Conservation (phyloP, 2,797 vertebrate genomes). For the Merluccius polli region DNA sequence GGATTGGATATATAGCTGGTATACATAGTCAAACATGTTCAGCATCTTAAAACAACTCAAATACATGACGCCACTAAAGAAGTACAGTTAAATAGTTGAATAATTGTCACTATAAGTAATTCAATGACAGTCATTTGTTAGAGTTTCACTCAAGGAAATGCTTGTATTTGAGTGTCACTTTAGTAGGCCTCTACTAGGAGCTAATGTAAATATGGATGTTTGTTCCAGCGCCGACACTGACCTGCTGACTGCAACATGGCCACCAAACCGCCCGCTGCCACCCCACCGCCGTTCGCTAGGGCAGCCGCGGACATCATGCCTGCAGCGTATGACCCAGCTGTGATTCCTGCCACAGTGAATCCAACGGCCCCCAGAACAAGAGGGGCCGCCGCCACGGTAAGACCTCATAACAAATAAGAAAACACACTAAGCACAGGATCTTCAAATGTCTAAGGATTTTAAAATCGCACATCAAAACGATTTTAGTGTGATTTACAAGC, state of each 20-base stretch:
- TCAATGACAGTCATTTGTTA: too few relatives aligned
- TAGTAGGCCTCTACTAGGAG: too few relatives aligned
- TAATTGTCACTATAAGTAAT: too few relatives aligned
- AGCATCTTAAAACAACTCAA: too few relatives aligned
- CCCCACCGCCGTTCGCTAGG: slow-evolving; percentile 47
- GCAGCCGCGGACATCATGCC: slow-evolving; percentile 58
- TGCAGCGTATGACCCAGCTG: slow-evolving; percentile 44
- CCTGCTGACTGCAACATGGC: slow-evolving; percentile 50
- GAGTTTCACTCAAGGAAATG: too few relatives aligned
- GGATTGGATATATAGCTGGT: too few relatives aligned
- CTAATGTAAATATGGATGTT: too few relatives aligned
- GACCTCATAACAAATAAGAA: slow-evolving; percentile 10
- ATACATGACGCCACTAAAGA: too few relatives aligned
- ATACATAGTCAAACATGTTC: too few relatives aligned
- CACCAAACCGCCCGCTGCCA: slow-evolving; percentile 45
- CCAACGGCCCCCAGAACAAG: slow-evolving; percentile 8
- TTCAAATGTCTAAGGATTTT: background rate
- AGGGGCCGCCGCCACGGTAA: slow-evolving; percentile 17
- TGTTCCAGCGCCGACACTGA: too few relatives aligned
- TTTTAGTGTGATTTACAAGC: background rate
- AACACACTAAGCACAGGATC: background rate
- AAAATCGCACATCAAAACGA: background rate
- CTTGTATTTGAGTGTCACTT: too few relatives aligned
- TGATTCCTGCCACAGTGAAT: slow-evolving; percentile 48
- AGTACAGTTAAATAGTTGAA: too few relatives aligned